These are phyloP conservation scores for Gopherus flavomarginatus DNA, from an alignment of 2,113 vertebrate genomes.

Conservation along the genomic window DNA sequence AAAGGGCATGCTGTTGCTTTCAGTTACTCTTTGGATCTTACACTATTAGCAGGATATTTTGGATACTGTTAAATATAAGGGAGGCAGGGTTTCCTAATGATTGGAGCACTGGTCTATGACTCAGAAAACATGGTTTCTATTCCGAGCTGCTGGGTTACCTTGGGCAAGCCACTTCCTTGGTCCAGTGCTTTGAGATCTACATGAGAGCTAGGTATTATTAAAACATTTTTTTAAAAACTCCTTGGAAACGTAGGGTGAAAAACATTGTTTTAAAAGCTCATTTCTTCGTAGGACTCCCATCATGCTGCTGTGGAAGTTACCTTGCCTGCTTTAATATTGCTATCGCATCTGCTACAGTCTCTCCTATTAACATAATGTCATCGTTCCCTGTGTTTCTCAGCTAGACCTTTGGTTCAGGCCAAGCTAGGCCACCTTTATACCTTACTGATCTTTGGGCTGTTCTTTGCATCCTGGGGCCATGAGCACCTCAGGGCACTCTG, in stretches of 20 bases:
- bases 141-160: not conserved
- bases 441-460: not conserved
- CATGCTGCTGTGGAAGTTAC: not conserved
- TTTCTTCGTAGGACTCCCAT: not conserved
- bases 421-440: too few species aligned
- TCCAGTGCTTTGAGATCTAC: not conserved
- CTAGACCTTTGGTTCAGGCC: too few species aligned
- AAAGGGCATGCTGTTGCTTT: not conserved
- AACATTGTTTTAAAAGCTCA: not conserved
- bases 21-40: not conserved
- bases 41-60: not conserved
- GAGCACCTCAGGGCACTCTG: not conserved
- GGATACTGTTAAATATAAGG: not conserved
- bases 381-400: not conserved
- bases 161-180: not conserved
- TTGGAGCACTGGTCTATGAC: not conserved
- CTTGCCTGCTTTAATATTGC: not conserved
- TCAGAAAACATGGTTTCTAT: not conserved
- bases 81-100: not conserved
- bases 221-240: not conserved
- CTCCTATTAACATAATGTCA: not conserved
- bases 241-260: not conserved
- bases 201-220: not conserved
- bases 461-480: not conserved
- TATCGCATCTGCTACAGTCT: not conserved